Evolutionary conservation across 2,888 invertebrate species (phyloP), one percentile per base, ranked within the genome.

Genomic region (Aromia moschata): DNA sequence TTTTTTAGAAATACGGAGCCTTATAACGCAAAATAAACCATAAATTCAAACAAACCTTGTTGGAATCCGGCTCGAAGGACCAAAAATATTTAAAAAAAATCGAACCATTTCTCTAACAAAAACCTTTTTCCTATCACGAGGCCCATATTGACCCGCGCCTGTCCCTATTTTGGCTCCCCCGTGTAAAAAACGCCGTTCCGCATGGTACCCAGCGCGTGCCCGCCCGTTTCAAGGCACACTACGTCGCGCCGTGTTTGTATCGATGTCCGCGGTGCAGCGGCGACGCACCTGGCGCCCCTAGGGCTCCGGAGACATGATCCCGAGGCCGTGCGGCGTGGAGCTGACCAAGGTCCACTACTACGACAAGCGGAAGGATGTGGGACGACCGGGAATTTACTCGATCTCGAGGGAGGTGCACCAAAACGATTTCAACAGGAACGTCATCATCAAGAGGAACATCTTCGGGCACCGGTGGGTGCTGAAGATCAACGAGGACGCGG

Each of bases 381-480:
- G 65, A 45, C 68, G 65, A 33, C 47, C 65, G 47, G 59, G 61
- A 15, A 69, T 77, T 12, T 68, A 72, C 5, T 74, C 77, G 10
- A 74, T 78, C 49, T 74, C 75, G n/a, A 63, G 75, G 36, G 75
- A 76, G 59, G 66, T 73, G 17, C 63, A 67, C 57, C 71, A 74
- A 31, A 76, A 76, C 37, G 55, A 62, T 40, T 60, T 67, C 44
- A 72, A 74, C 56, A 71, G 65, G 54, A 74, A 76, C 52, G 69
- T 72, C 9, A 65, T 79, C 25, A 79, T 80, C 10, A 79, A 77
- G 64, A 76, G 71, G 55, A 79, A 79, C 51, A 67, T 80, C 31
- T 80, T 80, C 60, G 78, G 80, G 2, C 77, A 78, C 36, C 72
- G 71, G 61, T 80, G 80, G 79, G 76, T 80, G n/a, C 56, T 80